Percentiles rank a stretch among this genome's conserved stretches.
These are phyloP conservation scores for Calephelis nemesis DNA, from an alignment of 1,140 invertebrate genomes.

Conservation along the genomic window DNA sequence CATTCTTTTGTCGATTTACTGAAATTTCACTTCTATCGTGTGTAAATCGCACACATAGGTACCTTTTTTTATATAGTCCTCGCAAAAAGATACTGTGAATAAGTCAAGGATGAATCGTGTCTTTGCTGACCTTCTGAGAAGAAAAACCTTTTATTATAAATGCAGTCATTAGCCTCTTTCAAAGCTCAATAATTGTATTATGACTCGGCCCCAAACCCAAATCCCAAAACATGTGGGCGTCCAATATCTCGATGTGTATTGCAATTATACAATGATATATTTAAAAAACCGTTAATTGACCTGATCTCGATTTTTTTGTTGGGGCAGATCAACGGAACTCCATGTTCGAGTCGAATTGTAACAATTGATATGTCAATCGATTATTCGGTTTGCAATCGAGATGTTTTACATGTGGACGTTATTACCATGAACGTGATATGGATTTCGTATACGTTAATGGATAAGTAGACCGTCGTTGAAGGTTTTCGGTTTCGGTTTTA, in stretches of 20 bases:
- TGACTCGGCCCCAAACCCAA: not conserved
- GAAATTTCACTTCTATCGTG: no score
- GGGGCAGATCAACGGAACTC: conserved; percentile 16
- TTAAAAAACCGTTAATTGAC: conserved; percentile 47
- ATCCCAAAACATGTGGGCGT: conserved; percentile 7
- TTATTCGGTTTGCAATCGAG: conserved; percentile 13
- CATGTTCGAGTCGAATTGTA: conserved; percentile 15
- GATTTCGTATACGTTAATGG: not conserved
- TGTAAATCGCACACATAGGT: no score
- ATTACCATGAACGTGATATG: not conserved
- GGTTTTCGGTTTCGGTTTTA: no score
- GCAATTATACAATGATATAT: conserved; percentile 7
- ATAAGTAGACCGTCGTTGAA: no score
- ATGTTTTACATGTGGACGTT: conserved; percentile 8
- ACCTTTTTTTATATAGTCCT: no score
- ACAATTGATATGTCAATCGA: conserved; percentile 19
- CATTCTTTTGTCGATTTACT: no score
- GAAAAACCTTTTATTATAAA: conserved; percentile 1
- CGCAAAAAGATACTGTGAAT: no score
- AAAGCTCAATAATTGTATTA: not conserved
- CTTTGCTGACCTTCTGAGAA: not conserved
- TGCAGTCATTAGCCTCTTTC: conserved; percentile 1
- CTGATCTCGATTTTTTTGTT: conserved; percentile 36
- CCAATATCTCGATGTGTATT: not conserved
- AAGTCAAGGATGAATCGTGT: not conserved